These are phyloP conservation scores for Drosophila kokeensis DNA, from an alignment of 2,888 invertebrate species.

Conservation along the genomic window DNA sequence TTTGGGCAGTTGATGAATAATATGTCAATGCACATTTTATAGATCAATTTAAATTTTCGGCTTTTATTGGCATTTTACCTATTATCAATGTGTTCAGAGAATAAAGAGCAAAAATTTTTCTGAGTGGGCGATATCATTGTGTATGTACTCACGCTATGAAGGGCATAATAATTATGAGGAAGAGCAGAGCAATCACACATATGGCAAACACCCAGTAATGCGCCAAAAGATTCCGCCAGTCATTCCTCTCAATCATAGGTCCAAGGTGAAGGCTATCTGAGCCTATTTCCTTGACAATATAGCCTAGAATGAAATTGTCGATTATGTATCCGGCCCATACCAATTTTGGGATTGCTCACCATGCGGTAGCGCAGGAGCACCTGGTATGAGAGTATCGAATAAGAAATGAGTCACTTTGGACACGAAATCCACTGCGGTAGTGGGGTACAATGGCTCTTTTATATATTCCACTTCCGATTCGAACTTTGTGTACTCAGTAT, in stretches of 20 bases:
- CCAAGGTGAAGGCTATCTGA: slow-evolving; percentile 67
- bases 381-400: slow-evolving; percentile 37
- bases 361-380: slow-evolving; percentile 46
- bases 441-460: slow-evolving; percentile 13
- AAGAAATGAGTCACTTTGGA: slow-evolving; percentile 52
- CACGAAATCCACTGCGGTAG: slow-evolving; percentile 53
- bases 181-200: slow-evolving; percentile 86
- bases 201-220: slow-evolving; percentile 85
- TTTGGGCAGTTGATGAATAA: no score
- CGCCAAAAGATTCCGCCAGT: slow-evolving; percentile 85
- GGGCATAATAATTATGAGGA: slow-evolving; percentile 91
- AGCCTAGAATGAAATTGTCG: slow-evolving; percentile 60
- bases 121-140: no score
- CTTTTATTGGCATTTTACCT: no score
- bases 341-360: slow-evolving; percentile 30
- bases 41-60: no score
- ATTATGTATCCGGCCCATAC: neutral
- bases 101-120: neutral
- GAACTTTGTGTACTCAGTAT: slow-evolving; percentile 25
- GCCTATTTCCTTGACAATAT: slow-evolving; percentile 73
- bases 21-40: no score
- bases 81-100: neutral
- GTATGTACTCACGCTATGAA: slow-evolving; percentile 88
- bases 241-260: slow-evolving; percentile 80
- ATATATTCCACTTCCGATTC: slow-evolving; percentile 36